phyloP scores from a whole-genome alignment of 2,888 invertebrate species.

The Mesorhabditis sp. region DNA sequence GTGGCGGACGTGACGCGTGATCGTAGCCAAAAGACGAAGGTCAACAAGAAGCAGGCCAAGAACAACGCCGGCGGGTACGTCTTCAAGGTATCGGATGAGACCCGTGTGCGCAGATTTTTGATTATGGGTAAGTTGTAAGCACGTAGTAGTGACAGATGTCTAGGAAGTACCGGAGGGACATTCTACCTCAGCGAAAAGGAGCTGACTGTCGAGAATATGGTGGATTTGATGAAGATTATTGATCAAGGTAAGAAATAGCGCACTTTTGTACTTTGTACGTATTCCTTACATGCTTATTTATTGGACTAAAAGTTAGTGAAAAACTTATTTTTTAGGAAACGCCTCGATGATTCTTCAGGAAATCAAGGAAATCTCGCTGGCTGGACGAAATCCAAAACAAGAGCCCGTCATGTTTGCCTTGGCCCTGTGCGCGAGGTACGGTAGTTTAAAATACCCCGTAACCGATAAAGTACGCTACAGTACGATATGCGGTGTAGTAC shows the following conservation, averaged over 20 bases:
- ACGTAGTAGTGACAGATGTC: neutral
- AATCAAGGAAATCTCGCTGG: constrained; percentile 53
- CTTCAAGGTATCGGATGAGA: constrained; percentile 57
- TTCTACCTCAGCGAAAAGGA: constrained; percentile 55
- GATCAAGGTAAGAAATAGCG: constrained; percentile 29
- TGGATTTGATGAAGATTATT: constrained; percentile 55
- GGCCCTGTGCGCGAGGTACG: constrained; percentile 66
- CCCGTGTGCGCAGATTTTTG: constrained; percentile 57
- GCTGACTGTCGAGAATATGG: constrained; percentile 56
- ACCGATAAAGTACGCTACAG: too few species aligned
- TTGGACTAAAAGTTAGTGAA: neutral
- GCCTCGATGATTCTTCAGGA: constrained; percentile 57
- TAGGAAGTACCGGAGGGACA: constrained; percentile 57
- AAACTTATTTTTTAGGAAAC: constrained; percentile 30
- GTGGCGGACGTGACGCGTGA: too few species aligned
- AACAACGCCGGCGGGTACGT: constrained; percentile 57
- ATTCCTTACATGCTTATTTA: neutral
- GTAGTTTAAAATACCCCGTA: too few species aligned
- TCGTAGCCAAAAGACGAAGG: too few species aligned
- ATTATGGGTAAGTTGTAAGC: constrained; percentile 51
- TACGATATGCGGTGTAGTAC: too few species aligned
- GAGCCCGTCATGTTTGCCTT: constrained; percentile 67
- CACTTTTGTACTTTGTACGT: too few species aligned
- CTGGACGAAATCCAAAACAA: constrained; percentile 58
- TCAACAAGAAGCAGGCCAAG: constrained; percentile 25